These are phyloP conservation scores for Cantharis rustica DNA, from an alignment of 2,888 invertebrate species.

Conservation along the genomic window DNA sequence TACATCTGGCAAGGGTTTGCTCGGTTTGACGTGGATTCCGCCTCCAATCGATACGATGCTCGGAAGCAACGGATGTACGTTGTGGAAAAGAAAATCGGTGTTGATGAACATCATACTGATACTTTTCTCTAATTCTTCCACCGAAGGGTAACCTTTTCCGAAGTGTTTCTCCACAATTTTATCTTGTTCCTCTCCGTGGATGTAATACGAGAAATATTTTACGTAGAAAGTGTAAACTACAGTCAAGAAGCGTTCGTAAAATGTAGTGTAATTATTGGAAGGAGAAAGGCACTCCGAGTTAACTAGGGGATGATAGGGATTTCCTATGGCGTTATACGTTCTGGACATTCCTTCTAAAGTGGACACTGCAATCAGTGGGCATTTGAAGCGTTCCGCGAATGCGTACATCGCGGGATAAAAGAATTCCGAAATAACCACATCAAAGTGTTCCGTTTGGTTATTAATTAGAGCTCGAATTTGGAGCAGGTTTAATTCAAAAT, in stretches of 20 bases:
- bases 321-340: conserved; percentile 45
- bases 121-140: not conserved
- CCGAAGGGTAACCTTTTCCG: not conserved
- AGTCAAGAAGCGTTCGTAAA: conserved; percentile 38
- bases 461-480: conserved; percentile 45
- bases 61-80: not conserved
- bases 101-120: not conserved
- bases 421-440: conserved; percentile 48
- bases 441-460: conserved; percentile 42
- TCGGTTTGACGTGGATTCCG: not conserved
- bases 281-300: conserved; percentile 45
- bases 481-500: conserved; percentile 29
- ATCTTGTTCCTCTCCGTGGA: not conserved
- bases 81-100: not conserved
- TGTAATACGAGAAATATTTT: not conserved
- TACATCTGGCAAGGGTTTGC: conserved; percentile 22
- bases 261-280: conserved; percentile 34
- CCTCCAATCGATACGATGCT: not conserved
- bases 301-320: conserved; percentile 46
- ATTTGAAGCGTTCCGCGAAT: conserved; percentile 45
- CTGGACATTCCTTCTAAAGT: conserved; percentile 43
- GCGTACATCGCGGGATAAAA: conserved; percentile 41
- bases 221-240: not conserved
- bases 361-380: conserved; percentile 47
- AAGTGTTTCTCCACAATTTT: not conserved